These are phyloP conservation scores for Aphidoletes aphidimyza DNA, from an alignment of 2,888 invertebrate genomes.

Conservation along the genomic window DNA sequence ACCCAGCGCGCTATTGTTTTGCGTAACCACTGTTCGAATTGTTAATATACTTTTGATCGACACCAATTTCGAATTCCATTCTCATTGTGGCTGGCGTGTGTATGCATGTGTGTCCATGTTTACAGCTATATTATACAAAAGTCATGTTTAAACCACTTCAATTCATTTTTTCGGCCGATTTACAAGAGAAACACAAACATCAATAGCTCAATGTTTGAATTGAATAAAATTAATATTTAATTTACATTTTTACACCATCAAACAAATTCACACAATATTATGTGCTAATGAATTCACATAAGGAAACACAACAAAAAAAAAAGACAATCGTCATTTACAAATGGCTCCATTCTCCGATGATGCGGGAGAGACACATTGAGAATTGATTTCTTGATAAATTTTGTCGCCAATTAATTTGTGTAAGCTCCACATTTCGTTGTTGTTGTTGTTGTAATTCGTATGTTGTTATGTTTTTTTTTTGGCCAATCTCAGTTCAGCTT, in stretches of 20 bases:
- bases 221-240: slow-evolving; percentile 27
- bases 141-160: neutral
- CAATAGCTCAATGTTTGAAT: neutral
- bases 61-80: neutral
- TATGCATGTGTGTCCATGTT: neutral
- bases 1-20: slow-evolving; percentile 7
- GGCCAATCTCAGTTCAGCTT: neutral
- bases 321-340: neutral
- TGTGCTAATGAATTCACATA: neutral
- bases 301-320: neutral
- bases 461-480: neutral
- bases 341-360: neutral
- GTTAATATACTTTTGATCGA: neutral
- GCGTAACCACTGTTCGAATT: neutral
- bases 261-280: slow-evolving; percentile 13
- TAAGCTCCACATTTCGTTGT: neutral
- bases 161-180: neutral
- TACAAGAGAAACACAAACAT: neutral
- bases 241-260: slow-evolving; percentile 37
- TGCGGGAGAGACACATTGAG: neutral
- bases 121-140: neutral
- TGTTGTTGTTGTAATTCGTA: neutral
- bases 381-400: neutral
- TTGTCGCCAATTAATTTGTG: slow-evolving; percentile 32
- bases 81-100: too few relatives aligned